phyloP scores from a whole-genome alignment of 2,797 vertebrate species.

The Aeoliscus strigatus region DNA sequence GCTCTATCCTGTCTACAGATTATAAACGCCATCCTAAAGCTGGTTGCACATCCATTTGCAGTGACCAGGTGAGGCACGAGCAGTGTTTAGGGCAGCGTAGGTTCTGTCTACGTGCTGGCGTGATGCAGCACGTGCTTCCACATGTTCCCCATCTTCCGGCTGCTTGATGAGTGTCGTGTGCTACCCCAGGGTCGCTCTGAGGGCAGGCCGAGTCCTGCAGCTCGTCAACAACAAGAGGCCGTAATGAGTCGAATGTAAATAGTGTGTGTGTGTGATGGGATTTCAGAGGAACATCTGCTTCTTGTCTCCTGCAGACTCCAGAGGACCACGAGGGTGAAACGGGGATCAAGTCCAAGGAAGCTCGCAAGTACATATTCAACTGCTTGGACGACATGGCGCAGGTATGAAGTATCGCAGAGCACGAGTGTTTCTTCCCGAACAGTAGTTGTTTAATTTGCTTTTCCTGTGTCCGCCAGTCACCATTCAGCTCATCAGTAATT shows the following conservation, averaged over 20 bases:
- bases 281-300: conserved; percentile 67
- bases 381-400: conserved; percentile 99
- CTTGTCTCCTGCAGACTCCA: conserved; percentile 82
- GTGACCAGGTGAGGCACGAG: too few relatives aligned
- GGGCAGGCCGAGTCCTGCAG: conserved; percentile 62
- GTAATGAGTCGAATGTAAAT: conserved; percentile 70
- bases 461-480: conserved; percentile 8
- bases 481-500: too few relatives aligned
- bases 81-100: too few relatives aligned
- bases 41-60: too few relatives aligned
- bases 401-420: conserved; percentile 70
- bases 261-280: conserved; percentile 58
- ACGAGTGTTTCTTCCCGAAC: neutral
- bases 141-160: conserved; percentile 14
- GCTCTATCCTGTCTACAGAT: too few relatives aligned
- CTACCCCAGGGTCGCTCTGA: conserved; percentile 60
- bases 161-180: conserved; percentile 55
- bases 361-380: conserved; percentile 99
- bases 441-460: neutral
- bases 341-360: conserved; percentile 98
- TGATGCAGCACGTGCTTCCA: conserved; percentile 1
- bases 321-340: conserved; percentile 98
- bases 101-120: too few relatives aligned
- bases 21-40: too few relatives aligned
- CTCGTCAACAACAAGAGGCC: conserved; percentile 60